Evolutionary conservation across 1,140 invertebrate species (phyloP).

Genomic region (Panagrolaimus sp.): DNA sequence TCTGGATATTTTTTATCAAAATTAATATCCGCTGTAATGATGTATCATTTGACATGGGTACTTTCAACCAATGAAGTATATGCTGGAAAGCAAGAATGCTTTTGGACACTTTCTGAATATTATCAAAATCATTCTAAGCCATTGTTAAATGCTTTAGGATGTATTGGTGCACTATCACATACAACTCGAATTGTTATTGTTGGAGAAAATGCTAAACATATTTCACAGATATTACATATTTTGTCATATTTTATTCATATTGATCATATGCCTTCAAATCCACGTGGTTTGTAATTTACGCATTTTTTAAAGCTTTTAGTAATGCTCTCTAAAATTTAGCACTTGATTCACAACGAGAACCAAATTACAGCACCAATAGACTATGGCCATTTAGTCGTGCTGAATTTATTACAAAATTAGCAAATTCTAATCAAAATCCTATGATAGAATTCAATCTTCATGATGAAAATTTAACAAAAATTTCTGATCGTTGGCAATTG

Average conservation of each 20-base stretch:
- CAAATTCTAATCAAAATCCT: too few relatives aligned
- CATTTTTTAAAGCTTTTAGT: too few relatives aligned
- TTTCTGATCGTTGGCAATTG: slow-evolving; percentile 2
- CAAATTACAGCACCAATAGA: not conserved
- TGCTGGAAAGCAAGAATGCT: not conserved
- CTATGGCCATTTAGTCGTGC: not conserved
- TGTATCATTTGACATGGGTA: slow-evolving; percentile 3
- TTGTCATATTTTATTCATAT: not conserved
- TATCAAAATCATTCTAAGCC: not conserved
- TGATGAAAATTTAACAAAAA: not conserved
- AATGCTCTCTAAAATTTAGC: too few relatives aligned
- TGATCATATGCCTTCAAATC: not conserved
- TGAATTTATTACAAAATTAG: not conserved
- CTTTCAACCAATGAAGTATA: not conserved
- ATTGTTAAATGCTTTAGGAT: not conserved
- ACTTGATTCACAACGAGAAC: too few relatives aligned
- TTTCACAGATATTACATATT: not conserved
- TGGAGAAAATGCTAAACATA: not conserved
- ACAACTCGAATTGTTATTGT: not conserved
- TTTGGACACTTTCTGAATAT: not conserved
- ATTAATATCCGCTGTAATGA: not conserved
- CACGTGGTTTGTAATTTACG: too few relatives aligned
- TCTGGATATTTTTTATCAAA: not conserved
- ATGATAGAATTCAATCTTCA: too few relatives aligned
- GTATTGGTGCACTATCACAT: not conserved